These are phyloP conservation scores for Phyllostomus discolor DNA, from an alignment of 2,113 vertebrate species.

Conservation along the genomic window DNA sequence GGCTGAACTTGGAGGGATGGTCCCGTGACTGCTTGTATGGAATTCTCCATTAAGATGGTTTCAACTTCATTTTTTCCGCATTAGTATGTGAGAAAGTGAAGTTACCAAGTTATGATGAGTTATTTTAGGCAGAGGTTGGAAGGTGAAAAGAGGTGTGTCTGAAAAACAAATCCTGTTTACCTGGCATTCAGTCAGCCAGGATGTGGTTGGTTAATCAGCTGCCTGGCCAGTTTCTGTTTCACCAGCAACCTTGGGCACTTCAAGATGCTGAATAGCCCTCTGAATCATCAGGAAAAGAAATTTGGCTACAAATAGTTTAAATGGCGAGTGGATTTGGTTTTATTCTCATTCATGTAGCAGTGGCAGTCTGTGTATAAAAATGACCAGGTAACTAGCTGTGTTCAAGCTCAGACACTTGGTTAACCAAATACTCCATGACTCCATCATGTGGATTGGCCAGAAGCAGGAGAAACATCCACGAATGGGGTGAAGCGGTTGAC, in stretches of 20 bases:
- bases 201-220: not conserved
- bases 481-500: not conserved
- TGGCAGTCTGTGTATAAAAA: accelerated
- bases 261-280: not conserved
- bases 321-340: not conserved
- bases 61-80: not conserved
- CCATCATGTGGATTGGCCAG: accelerated
- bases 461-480: not conserved
- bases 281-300: not conserved
- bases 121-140: not conserved
- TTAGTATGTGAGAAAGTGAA: not conserved
- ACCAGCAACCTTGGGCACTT: not conserved
- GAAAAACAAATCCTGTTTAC: not conserved
- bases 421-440: not conserved
- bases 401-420: accelerated
- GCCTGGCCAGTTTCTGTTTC: not conserved
- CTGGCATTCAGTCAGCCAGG: not conserved
- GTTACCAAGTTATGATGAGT: not conserved
- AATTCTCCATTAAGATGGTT: not conserved
- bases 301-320: not conserved
- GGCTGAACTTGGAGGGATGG: not conserved
- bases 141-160: not conserved
- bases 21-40: not conserved
- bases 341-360: not conserved
- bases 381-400: not conserved